These are phyloP conservation scores for Strix uralensis DNA, from an alignment of 2,113 vertebrate species.

Conservation along the genomic window DNA sequence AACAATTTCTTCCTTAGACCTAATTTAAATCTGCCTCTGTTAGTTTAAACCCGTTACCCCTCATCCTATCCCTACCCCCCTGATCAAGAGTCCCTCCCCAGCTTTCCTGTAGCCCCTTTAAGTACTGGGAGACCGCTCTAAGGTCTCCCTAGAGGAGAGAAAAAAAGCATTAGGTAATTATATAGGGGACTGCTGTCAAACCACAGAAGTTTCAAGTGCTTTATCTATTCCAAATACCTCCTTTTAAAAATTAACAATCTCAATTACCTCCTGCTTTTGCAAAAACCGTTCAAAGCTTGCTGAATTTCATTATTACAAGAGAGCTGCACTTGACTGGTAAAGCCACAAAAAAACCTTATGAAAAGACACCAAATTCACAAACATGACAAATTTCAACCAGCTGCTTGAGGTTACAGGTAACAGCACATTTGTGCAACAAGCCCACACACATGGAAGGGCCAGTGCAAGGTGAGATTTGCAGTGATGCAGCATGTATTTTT, in stretches of 20 bases:
- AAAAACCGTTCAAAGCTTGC: not conserved
- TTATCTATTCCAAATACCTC: not conserved
- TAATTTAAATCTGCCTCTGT: too few relatives aligned
- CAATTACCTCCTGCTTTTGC: not conserved
- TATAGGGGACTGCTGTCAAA: not conserved
- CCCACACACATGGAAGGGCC: rapidly evolving
- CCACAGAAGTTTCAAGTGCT: not conserved
- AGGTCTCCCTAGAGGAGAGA: too few relatives aligned
- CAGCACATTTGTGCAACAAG: not conserved
- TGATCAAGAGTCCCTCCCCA: too few relatives aligned
- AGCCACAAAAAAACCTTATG: not conserved
- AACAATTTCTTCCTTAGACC: too few relatives aligned
- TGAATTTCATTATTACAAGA: not conserved
- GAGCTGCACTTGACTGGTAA: not conserved
- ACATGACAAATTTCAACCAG: not conserved
- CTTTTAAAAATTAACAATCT: not conserved
- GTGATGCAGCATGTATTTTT: not conserved
- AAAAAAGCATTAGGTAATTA: not conserved
- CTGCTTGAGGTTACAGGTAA: not conserved
- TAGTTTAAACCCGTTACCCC: too few relatives aligned
- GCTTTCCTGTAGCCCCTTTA: too few relatives aligned
- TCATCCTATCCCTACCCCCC: too few relatives aligned
- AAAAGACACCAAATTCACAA: not conserved
- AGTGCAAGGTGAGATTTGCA: not conserved
- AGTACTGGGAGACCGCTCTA: too few relatives aligned